phyloP scores from a whole-genome alignment of 2,797 vertebrate species.

The Thripadectes ignobilis region DNA sequence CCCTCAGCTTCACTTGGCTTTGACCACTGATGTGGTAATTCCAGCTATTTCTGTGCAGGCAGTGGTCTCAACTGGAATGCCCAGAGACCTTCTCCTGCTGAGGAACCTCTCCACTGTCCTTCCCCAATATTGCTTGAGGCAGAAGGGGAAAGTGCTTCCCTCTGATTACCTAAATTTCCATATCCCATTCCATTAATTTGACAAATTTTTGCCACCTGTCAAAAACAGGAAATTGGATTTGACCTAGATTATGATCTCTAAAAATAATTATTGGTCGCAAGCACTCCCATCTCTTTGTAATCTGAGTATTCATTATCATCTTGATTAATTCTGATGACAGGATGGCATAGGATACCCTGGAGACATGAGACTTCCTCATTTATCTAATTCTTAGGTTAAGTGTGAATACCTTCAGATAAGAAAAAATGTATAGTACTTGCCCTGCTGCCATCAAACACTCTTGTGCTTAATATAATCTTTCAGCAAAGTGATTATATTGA shows the following conservation, averaged over 20 bases:
- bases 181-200: slow-evolving; percentile 50
- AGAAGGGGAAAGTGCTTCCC: neutral
- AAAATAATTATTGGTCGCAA: slow-evolving; percentile 74
- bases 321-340: slow-evolving; percentile 69
- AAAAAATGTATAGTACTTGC: slow-evolving; percentile 54
- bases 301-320: slow-evolving; percentile 74
- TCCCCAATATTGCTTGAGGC: neutral
- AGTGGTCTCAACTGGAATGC: neutral
- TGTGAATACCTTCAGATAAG: slow-evolving; percentile 71
- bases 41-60: neutral
- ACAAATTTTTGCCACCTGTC: slow-evolving; percentile 69
- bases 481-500: neutral
- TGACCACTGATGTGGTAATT: neutral
- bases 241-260: slow-evolving; percentile 74
- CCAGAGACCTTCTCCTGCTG: neutral
- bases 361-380: slow-evolving; percentile 66
- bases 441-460: slow-evolving; percentile 52
- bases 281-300: slow-evolving; percentile 75
- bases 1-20: neutral
- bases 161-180: slow-evolving; percentile 34
- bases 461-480: neutral
- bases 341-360: slow-evolving; percentile 59
- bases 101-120: neutral
- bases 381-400: slow-evolving; percentile 65
- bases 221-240: slow-evolving; percentile 76